Base-by-base conservation (phyloP, 2,113 vertebrate species). In the Burhinus oedicnemus region DNA sequence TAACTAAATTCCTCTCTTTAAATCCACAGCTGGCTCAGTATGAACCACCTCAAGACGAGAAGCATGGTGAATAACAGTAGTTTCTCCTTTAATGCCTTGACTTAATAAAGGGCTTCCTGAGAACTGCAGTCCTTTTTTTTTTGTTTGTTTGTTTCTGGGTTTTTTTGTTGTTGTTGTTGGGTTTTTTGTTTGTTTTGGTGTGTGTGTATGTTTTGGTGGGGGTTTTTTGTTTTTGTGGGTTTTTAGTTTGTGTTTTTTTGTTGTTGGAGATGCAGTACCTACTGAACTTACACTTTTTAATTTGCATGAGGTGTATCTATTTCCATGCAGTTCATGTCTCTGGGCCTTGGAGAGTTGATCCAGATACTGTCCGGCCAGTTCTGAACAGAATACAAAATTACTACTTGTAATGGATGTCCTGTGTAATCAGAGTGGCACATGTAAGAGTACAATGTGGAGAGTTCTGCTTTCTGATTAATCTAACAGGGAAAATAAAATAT, bases 1-100 rank as follows among this genome's bases (percentile, higher is more conserved):
- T 97, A 98, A 97, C 86, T 81, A n/a, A 97, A 96, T 90, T 88
- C 94, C 97, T 98, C 89, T 97, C 93, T 96, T 98, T 96, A 97
- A 92, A 93, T 94, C 76, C 95, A 45, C 98, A 99, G 99, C 98
- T 99, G 97, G 97, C 98, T 98, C 99, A 99, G 94, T 99, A 99
- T 88, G 99, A 99, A 98, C 97, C 98, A 51, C 93, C 97, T 77
- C 97, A 98, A 93, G 98, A 99, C 4, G 99, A 98, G 93, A 98
- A 98, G 95, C 97, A 95, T 69, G 97, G 97, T 68, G 98, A 99
- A 95, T 99, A 98, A 77, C 92, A 93, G 88, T 89, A 96, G 95
- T 86, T 93, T 66, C 78, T 95, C 26, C 82, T 91, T 93, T 96
- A 90, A 90, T 90, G 83, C 96, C 97, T 97, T 96, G 96, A 89